Evolutionary conservation across 1,140 invertebrate species (phyloP), one percentile per base, ranked within the genome.

Genomic region (Euschistus heros): DNA sequence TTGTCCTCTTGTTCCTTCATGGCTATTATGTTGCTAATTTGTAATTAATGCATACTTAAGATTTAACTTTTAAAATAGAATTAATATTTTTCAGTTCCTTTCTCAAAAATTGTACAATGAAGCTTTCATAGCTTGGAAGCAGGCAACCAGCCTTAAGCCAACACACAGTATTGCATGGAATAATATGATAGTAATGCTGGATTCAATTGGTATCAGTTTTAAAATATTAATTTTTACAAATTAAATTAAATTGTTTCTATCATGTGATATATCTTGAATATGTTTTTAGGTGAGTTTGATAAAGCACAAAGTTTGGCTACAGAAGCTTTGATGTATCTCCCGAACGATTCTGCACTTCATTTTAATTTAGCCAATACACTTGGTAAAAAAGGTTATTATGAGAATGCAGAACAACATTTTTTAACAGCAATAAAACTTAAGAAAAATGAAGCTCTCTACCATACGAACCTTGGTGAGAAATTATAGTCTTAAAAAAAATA

Each of bases 341-440:
- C 88, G 0, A 75, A 86, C 59, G 85, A 90, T 27, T 80, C 88
- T 0, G 80, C 82, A 7, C 78, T 97, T 26, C 83, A 91, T 74
- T 96, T 95, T 71, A 91, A 90, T 70, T 75, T 94, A 30, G 94
- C 86, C 0, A 96, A 95, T 75, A 86, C 91, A 60, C 80, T 90
- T 55, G 94, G 94, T 0, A 96, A 96, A 79, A 72, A 83, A 42
- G 82, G 84, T 44, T 78, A 81, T 33, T 95, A 86, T 74, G 72
- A 80, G 24, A 80, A 89, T 67, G 91, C 93, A 0, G 92, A 97
- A 77, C 73, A 79, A 22, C 81, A 91, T 73, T 96, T 96, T 73
- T 76, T 84, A 57, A 79, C 78, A 66, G 89, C 92, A 3, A 86
- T 95, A 52, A 75, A 80, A 60, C 74, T 85, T 10, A 85, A 87